Evolutionary conservation across 2,797 vertebrate genomes (phyloP).

Genomic region (Remorina albescens): DNA sequence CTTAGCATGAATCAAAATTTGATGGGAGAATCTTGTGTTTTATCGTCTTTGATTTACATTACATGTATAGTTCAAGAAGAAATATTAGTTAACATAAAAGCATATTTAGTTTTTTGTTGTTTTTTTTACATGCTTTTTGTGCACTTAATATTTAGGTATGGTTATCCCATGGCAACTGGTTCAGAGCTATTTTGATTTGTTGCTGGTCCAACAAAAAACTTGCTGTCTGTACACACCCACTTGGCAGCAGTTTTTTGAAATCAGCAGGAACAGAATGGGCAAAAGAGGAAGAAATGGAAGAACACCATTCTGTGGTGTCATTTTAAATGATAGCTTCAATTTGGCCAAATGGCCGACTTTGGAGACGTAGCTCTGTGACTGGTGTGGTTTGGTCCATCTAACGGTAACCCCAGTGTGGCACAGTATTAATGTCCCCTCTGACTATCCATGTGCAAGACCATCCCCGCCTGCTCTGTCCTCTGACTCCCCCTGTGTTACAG

Average conservation of each 20-base stretch:
- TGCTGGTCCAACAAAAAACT: slow-evolving; percentile 35
- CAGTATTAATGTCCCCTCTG: slow-evolving; percentile 70
- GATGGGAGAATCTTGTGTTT: slow-evolving; percentile 10
- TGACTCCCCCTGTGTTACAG: slow-evolving; percentile 86
- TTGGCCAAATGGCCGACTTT: slow-evolving; percentile 34
- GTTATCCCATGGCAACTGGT: slow-evolving; percentile 30
- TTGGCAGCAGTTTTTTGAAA: slow-evolving; percentile 39
- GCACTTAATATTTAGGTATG: slow-evolving; percentile 4
- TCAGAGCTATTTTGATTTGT: slow-evolving; percentile 33
- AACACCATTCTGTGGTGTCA: slow-evolving; percentile 47
- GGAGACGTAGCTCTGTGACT: slow-evolving; percentile 39
- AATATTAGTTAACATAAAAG: background rate
- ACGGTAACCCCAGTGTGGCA: slow-evolving; percentile 58
- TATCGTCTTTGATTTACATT: slow-evolving; percentile 3
- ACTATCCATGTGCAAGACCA: slow-evolving; percentile 67
- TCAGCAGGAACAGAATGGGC: slow-evolving; percentile 40
- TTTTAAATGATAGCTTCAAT: slow-evolving; percentile 48
- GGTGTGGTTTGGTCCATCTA: slow-evolving; percentile 39
- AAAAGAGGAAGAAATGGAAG: slow-evolving; percentile 34
- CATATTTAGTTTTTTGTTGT: background rate
- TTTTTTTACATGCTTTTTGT: slow-evolving; percentile 8
- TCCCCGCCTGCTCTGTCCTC: slow-evolving; percentile 67
- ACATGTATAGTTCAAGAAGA: slow-evolving; percentile 17
- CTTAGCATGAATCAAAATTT: slow-evolving; percentile 1
- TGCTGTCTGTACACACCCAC: background rate